Evolutionary conservation across 2,797 vertebrate genomes (phyloP).

Genomic region (Periparus ater): DNA sequence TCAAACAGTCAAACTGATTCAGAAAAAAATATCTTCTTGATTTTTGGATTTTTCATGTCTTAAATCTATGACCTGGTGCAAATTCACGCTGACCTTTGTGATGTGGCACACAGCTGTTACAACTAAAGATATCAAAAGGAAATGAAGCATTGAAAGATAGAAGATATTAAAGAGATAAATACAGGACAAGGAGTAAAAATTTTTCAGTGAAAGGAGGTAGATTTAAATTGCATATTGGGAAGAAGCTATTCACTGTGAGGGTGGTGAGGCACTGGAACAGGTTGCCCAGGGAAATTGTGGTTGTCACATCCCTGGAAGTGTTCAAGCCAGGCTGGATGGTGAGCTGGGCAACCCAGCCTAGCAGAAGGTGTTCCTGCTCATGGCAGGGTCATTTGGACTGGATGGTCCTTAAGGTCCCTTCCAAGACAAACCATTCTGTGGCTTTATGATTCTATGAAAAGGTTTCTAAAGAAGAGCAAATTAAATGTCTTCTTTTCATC

Average conservation of each 20-base stretch:
- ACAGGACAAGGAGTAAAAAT: background rate
- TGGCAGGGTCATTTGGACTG: background rate
- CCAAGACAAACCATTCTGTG: background rate
- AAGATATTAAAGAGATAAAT: background rate
- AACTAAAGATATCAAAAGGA: background rate
- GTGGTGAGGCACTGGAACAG: background rate
- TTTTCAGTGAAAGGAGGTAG: background rate
- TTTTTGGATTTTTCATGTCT: background rate
- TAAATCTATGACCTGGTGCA: background rate
- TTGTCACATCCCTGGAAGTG: background rate
- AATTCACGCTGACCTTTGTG: background rate
- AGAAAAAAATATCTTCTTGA: background rate
- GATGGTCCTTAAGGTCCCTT: background rate
- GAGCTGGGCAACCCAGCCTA: background rate
- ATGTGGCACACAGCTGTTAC: background rate
- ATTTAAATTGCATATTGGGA: background rate
- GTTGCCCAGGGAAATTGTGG: background rate
- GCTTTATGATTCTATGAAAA: background rate
- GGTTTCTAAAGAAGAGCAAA: background rate
- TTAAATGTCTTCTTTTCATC: background rate
- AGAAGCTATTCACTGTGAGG: background rate
- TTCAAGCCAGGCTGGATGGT: background rate
- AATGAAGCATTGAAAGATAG: background rate
- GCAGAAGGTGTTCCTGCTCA: background rate
- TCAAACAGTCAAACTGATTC: background rate